Evolutionary conservation across 2,888 invertebrate genomes (phyloP), one percentile per base, ranked within the genome.

Genomic region (Acronicta alni): DNA sequence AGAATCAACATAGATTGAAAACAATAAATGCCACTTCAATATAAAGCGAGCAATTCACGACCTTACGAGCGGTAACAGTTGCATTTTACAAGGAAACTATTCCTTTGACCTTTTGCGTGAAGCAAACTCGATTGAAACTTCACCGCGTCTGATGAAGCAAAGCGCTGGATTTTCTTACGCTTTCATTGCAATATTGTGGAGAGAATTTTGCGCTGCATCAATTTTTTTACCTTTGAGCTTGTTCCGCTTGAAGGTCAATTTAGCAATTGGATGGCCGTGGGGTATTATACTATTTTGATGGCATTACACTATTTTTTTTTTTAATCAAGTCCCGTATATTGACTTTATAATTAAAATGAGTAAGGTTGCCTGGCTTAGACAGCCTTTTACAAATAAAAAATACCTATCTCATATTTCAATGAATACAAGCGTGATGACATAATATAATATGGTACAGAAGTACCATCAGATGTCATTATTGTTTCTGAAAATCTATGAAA

Each of bases 51-150:
- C 54, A 72, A 57, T 67, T 59, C 30, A 53, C 73, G 49, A 61
- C 53, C 72, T 57, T 72, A 63, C 63, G 46, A 68, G 45, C 45
- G 57, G 74, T 69, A 70, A 77, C 63, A 67, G 72, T 72, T 72
- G 67, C 70, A 72, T 75, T 75, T 64, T 60, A 68, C 72, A 67
- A 68, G 69, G 38, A 53, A 70, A 72, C 64, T 75, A 69, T 80
- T 75, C 70, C 71, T 80, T 80, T 82, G 84, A 80, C 81, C 80
- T 74, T 74, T 78, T 77, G 65, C 48, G 58, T 54, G 59, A 62
- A 71, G 85, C 81, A 87, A 88, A 87, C 87, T 84, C 79, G 79
- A 86, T 86, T 84, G 77, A 81, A 83, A 85, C 78, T 85, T 85
- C 49, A 57, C 71, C 54, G 79, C 73, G 75, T 83, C 80, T 86